A percentile compares a stretch with the other conserved stretches of the same genome.
Conservation (phyloP, 2,888 invertebrate species). For the Icerya purchasi region DNA sequence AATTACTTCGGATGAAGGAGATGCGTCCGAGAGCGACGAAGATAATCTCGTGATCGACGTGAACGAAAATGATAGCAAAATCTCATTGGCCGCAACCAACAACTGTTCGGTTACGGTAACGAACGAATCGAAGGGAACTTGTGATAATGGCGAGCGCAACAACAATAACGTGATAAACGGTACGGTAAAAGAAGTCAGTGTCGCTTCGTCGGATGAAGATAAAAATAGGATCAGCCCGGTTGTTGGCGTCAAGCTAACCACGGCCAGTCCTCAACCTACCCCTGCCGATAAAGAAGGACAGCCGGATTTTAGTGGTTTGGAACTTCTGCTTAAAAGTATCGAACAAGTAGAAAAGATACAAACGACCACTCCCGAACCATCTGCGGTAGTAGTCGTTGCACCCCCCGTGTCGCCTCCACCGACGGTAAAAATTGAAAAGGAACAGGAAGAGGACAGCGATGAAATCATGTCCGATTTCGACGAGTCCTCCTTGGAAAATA, state of each 20-base stretch:
- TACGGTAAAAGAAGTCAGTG: too few relatives aligned
- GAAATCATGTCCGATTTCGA: neutral
- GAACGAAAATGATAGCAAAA: neutral
- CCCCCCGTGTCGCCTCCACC: neutral
- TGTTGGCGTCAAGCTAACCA: conserved; percentile 1
- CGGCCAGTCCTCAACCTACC: too few relatives aligned
- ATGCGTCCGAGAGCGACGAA: neutral
- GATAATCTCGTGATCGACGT: neutral
- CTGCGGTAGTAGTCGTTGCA: neutral
- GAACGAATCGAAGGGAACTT: neutral
- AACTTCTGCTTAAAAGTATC: conserved; percentile 63
- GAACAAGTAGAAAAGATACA: conserved; percentile 41
- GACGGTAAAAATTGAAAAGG: conserved; percentile 1
- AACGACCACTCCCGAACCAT: neutral
- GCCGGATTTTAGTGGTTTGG: conserved; percentile 54
- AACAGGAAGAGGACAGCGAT: conserved; percentile 2
- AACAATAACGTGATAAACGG: too few relatives aligned
- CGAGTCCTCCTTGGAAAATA: neutral
- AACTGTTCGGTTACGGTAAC: neutral
- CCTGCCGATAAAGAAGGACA: too few relatives aligned
- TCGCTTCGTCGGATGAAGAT: too few relatives aligned
- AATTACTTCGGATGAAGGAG: neutral
- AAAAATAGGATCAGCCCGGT: neutral
- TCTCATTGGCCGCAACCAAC: too few relatives aligned
- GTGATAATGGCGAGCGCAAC: neutral